Evolutionary conservation across 1,140 invertebrate species (phyloP).

Genomic region (Platyscapa corneri): DNA sequence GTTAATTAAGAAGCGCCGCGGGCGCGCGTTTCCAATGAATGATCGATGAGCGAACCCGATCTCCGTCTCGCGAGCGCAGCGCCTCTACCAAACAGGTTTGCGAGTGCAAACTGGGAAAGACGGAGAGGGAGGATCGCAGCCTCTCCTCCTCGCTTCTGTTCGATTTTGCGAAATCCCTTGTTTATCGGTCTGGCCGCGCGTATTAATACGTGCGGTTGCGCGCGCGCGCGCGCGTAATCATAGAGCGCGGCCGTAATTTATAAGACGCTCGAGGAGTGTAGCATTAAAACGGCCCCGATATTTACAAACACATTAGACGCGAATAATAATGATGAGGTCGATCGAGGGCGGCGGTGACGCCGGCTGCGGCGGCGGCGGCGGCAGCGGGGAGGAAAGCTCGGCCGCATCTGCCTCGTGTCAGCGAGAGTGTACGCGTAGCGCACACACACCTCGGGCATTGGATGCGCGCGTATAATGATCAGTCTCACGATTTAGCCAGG

Average conservation of each 20-base stretch:
- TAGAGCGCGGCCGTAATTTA: constrained; percentile 35
- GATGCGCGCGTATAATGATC: constrained; percentile 42
- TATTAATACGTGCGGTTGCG: constrained; percentile 27
- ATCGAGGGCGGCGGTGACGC: background rate
- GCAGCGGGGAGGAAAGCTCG: no score
- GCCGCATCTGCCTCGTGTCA: constrained; percentile 14
- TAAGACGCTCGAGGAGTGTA: constrained; percentile 13
- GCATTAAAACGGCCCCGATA: constrained; percentile 24
- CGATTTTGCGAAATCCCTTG: constrained; percentile 38
- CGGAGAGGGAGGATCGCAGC: background rate
- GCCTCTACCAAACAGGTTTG: background rate
- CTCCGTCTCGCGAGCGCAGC: background rate
- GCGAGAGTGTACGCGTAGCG: background rate
- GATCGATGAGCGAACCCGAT: constrained; percentile 63
- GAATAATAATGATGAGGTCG: constrained; percentile 32
- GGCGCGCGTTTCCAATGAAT: constrained; percentile 65
- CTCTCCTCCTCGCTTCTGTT: constrained; percentile 12
- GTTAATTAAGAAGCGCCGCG: constrained; percentile 67
- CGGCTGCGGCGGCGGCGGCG: no score
- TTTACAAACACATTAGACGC: constrained; percentile 50
- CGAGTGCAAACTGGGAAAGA: background rate
- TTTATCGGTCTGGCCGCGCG: background rate
- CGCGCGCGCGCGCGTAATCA: constrained; percentile 13
- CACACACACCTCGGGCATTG: background rate
- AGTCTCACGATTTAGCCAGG: constrained; percentile 40